These are phyloP conservation scores for Serrognathus titanus DNA, from an alignment of 2,888 invertebrate species.

Conservation along the genomic window DNA sequence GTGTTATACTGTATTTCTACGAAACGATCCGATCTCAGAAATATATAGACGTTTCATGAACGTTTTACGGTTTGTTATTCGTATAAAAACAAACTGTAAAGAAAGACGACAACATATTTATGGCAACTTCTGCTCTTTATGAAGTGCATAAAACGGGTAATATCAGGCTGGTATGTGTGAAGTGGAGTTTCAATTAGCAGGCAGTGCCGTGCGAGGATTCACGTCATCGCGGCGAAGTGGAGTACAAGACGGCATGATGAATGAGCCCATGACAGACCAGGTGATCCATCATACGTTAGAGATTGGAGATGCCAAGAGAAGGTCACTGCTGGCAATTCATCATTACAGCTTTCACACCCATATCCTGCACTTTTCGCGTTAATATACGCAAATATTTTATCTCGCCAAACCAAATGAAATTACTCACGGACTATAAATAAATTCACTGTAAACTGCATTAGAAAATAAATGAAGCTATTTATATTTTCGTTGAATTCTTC, in stretches of 20 bases:
- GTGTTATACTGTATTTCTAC: slow-evolving; percentile 23
- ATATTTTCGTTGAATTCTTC: too few species aligned
- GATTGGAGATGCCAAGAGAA: slow-evolving; percentile 46
- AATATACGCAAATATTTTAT: too few species aligned
- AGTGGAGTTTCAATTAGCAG: slow-evolving; percentile 30
- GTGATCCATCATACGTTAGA: slow-evolving; percentile 50
- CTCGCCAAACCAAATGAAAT: too few species aligned
- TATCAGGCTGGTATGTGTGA: slow-evolving; percentile 27
- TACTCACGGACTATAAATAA: too few species aligned
- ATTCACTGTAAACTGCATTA: too few species aligned
- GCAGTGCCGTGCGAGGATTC: slow-evolving; percentile 31
- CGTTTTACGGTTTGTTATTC: slow-evolving; percentile 37
- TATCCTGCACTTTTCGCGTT: too few species aligned
- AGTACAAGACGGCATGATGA: slow-evolving; percentile 41
- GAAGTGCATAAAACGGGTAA: slow-evolving; percentile 23
- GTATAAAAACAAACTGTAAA: slow-evolving; percentile 33
- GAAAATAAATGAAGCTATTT: too few species aligned
- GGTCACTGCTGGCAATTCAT: slow-evolving; percentile 38
- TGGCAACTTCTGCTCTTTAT: slow-evolving; percentile 21
- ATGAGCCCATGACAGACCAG: slow-evolving; percentile 48
- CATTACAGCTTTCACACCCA: slow-evolving; percentile 16
- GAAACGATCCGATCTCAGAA: slow-evolving; percentile 28
- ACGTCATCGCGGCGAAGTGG: too few species aligned
- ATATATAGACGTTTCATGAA: slow-evolving; percentile 21
- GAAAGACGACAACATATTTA: slow-evolving; percentile 32